These are phyloP conservation scores for Antechinus stuartii DNA, from an alignment of 2,113 vertebrate species.

Conservation along the genomic window DNA sequence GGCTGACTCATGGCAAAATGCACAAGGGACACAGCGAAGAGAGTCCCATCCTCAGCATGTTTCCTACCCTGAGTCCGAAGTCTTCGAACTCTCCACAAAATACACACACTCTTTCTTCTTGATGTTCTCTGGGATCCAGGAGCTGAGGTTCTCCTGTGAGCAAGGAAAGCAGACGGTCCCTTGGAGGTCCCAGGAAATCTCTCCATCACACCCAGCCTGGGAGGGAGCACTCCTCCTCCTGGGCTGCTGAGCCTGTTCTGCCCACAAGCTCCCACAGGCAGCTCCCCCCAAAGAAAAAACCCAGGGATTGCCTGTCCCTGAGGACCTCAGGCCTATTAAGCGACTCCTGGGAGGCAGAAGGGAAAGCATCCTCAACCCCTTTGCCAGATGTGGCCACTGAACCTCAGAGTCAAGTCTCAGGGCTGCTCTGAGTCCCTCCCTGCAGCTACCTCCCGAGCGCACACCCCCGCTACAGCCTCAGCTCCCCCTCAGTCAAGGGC, in stretches of 20 bases:
- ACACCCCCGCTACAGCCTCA: background rate
- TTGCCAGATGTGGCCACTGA: background rate
- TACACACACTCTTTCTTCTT: constrained; percentile 91
- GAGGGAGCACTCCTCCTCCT: no score
- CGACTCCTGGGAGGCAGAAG: background rate
- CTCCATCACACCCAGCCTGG: background rate
- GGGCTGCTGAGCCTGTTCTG: background rate
- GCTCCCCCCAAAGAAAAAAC: background rate
- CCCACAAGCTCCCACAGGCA: background rate
- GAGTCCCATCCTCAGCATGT: no score
- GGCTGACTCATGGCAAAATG: fast-evolving
- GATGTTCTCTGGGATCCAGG: constrained; percentile 91
- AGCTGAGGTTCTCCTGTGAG: constrained; percentile 82
- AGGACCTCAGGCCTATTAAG: background rate
- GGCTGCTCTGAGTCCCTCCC: background rate
- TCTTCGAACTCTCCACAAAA: constrained; percentile 85
- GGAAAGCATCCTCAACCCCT: background rate
- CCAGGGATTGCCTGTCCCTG: no score
- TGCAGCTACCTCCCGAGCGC: background rate
- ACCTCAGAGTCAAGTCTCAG: background rate
- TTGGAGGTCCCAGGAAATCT: no score
- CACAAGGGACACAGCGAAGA: background rate
- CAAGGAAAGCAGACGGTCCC: background rate
- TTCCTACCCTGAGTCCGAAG: constrained; percentile 83
- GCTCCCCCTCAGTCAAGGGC: background rate